Percentiles rank a stretch among this genome's conserved stretches.
Conservation (phyloP, 2,888 invertebrate species). For the Rotaria socialis region DNA sequence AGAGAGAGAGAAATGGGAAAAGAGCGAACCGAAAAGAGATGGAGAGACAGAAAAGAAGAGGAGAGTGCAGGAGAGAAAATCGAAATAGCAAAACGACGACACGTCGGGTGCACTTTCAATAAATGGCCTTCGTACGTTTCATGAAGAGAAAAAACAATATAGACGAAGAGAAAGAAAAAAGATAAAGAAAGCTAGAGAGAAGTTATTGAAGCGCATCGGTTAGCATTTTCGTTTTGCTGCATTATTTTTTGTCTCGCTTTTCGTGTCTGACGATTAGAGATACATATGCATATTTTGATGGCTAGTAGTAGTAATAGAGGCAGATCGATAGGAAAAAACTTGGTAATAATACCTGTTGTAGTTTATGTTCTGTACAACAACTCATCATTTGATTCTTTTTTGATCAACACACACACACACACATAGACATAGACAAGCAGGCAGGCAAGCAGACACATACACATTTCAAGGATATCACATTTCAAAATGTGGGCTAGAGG, state of each 20-base stretch:
- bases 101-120: neutral
- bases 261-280: neutral
- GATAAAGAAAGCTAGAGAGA: slow-evolving; percentile 19
- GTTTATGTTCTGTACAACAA: neutral
- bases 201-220: slow-evolving; percentile 26
- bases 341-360: neutral
- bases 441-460: neutral
- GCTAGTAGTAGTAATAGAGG: neutral
- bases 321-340: neutral
- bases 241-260: neutral
- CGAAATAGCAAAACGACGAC: neutral
- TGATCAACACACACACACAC: neutral
- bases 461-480: slow-evolving; percentile 16
- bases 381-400: neutral
- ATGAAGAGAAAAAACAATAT: neutral
- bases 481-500: neutral
- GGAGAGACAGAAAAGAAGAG: neutral
- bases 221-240: slow-evolving; percentile 25
- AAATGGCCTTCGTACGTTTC: neutral
- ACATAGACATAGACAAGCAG: neutral
- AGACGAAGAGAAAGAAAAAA: neutral
- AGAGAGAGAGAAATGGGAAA: neutral
- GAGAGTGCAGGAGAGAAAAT: neutral
- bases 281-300: neutral
- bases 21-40: neutral